Conservation (phyloP, 2,797 vertebrate genomes). For the Falco rusticolus region DNA sequence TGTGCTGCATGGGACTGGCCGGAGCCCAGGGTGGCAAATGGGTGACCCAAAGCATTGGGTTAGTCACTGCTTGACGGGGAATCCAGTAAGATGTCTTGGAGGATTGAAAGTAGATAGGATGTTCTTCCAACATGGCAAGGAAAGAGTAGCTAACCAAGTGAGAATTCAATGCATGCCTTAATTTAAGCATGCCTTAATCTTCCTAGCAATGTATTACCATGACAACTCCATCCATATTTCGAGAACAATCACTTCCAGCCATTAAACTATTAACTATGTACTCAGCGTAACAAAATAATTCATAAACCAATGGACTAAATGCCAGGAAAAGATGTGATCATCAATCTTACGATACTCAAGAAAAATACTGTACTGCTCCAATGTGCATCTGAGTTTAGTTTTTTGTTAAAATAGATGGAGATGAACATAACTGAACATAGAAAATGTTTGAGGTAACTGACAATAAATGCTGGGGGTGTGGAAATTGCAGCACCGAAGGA, state of each 20-base stretch:
- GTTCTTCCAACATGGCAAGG: constrained; percentile 69
- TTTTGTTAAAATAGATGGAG: constrained; percentile 53
- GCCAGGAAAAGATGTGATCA: constrained; percentile 59
- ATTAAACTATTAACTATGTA: constrained; percentile 61
- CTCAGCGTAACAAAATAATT: constrained; percentile 60
- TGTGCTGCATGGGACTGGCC: background rate
- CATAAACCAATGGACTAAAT: constrained; percentile 41
- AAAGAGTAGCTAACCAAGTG: constrained; percentile 35
- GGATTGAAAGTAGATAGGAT: constrained; percentile 10
- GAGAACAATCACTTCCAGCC: constrained; percentile 54
- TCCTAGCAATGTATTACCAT: constrained; percentile 41
- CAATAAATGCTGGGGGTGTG: background rate
- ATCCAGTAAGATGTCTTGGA: constrained; percentile 2
- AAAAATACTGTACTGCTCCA: constrained; percentile 2
- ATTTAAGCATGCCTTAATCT: constrained; percentile 54
- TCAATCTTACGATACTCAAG: constrained; percentile 30
- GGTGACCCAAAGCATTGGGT: background rate
- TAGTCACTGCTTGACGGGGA: constrained; percentile 6
- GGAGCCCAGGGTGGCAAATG: background rate
- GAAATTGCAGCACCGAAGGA: background rate
- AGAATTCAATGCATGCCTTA: constrained; percentile 45
- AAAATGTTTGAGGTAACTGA: background rate
- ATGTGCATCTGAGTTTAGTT: background rate
- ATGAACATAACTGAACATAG: constrained; percentile 8
- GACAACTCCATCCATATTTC: constrained; percentile 57